Evolutionary conservation across 2,113 vertebrate species (phyloP).

Genomic region (Struthidea cinerea): DNA sequence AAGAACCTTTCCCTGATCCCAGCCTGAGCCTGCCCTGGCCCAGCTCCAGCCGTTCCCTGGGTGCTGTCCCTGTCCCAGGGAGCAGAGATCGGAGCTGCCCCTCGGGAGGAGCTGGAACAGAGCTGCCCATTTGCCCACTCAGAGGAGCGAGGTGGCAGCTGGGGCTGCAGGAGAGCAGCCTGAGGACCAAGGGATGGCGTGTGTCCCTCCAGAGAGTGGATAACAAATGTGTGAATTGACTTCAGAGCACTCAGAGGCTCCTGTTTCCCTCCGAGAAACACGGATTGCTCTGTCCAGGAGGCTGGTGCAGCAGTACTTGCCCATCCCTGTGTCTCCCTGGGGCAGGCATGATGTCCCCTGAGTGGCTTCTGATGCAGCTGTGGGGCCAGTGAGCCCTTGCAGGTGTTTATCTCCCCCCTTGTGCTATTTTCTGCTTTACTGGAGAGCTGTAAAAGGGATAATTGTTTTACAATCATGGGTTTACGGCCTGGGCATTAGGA

Average conservation of each 20-base stretch:
- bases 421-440: background rate
- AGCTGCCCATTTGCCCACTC: fast-evolving
- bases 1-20: background rate
- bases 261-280: fast-evolving
- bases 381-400: background rate
- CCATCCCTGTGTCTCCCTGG: fast-evolving
- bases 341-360: background rate
- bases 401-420: background rate
- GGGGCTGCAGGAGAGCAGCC: background rate
- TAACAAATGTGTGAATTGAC: background rate
- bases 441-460: background rate
- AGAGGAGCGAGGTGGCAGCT: background rate
- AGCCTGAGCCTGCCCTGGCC: background rate
- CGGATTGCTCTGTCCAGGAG: fast-evolving
- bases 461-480: background rate
- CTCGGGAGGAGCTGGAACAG: background rate
- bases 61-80: background rate
- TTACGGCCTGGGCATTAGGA: background rate
- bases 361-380: too few relatives aligned
- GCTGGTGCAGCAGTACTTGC: background rate
- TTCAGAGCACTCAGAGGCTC: background rate
- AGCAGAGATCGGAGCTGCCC: background rate
- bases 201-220: background rate
- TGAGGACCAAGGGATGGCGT: background rate
- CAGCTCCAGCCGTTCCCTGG: background rate